Evolutionary conservation across 2,888 invertebrate species (phyloP).

Genomic region (Polylopha cassiicola): DNA sequence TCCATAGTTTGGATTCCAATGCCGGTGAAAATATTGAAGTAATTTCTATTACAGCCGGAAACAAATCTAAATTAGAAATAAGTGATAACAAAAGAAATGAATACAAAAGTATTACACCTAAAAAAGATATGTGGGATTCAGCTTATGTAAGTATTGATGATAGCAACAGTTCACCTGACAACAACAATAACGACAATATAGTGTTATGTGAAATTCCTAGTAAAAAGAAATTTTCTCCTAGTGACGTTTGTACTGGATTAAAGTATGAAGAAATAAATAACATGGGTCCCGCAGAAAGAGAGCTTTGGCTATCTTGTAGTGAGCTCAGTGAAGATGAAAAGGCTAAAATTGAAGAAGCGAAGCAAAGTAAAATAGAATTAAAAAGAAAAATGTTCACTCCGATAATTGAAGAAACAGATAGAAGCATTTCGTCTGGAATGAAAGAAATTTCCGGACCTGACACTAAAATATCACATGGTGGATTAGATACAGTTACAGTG

Average conservation of each 20-base stretch:
- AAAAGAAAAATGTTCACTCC: constrained; percentile 59
- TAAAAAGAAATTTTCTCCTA: constrained; percentile 44
- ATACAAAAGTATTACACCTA: constrained; percentile 44
- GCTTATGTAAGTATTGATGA: constrained; percentile 76
- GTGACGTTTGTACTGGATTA: constrained; percentile 33
- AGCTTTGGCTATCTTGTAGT: constrained; percentile 60
- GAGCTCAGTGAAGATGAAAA: constrained; percentile 41
- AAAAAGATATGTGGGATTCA: constrained; percentile 72
- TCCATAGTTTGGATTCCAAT: constrained; percentile 53
- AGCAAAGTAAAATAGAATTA: constrained; percentile 44
- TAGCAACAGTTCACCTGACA: constrained; percentile 62
- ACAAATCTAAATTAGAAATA: constrained; percentile 36
- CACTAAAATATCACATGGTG: constrained; percentile 34
- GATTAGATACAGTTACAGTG: constrained; percentile 58
- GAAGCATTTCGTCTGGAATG: constrained; percentile 46
- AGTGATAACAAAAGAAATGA: constrained; percentile 32
- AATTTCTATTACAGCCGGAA: constrained; percentile 35
- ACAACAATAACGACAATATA: constrained; percentile 54
- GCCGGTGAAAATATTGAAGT: constrained; percentile 39
- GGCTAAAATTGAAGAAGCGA: constrained; percentile 42
- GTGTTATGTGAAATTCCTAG: constrained; percentile 36
- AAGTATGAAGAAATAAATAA: constrained; percentile 44
- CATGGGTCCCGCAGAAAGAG: constrained; percentile 69
- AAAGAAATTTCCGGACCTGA: constrained; percentile 40
- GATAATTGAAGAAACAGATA: constrained; percentile 66